Base-by-base conservation (phyloP, 35 echinoderm and acorn worm genomes). In the Heliocidaris tuberculata region DNA sequence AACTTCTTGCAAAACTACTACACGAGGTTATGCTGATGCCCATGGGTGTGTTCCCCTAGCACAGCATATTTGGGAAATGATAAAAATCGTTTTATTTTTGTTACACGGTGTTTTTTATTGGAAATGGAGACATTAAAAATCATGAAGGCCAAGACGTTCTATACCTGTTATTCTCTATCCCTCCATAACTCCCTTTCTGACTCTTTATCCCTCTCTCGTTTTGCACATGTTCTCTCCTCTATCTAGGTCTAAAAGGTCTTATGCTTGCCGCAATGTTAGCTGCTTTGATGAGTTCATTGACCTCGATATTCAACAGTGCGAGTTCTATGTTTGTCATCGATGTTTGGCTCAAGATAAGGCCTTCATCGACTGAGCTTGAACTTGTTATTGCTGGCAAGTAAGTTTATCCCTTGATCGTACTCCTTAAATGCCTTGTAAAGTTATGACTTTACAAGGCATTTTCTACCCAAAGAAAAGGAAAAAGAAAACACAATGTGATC, bases 241-340 rank as follows among this genome's bases (percentile, higher is more conserved):
- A 15, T 89, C 31, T 47, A 97, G 97, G 95, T 94, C 88, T 97
- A 49, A 97, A 94, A 50, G 97, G 97, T 86, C 85, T 97, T 31
- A 97, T 97, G 97, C 85, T 97, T 48, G 97, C 97, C 19, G 97
- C 97, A 21, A 97, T 97, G 97, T 92, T 97, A 31, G 97, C 97
- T 49, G 97, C 95, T 60, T 35, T 97, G 21, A 97, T 97, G 95
- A 97, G 97, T 92, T 96, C 97, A 19, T 59, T 97, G 52, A 97
- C 97, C 7, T 97, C 97, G 5, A 96, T 97, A 49, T 97, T 97
- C 59, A 97, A 97, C 88, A 97, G 97, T 48, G 90, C 94, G 6
- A 97, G 97, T 85, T 88, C 95, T 2, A 88, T 97, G 49, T 97
- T 97, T 78, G 90, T 94, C 4, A 56, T 97, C 9, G 97, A 97